Percentiles rank a stretch among this genome's conserved stretches.
phyloP scores from a whole-genome alignment of 2,888 invertebrate species.

The Falcaria lacertinaria region DNA sequence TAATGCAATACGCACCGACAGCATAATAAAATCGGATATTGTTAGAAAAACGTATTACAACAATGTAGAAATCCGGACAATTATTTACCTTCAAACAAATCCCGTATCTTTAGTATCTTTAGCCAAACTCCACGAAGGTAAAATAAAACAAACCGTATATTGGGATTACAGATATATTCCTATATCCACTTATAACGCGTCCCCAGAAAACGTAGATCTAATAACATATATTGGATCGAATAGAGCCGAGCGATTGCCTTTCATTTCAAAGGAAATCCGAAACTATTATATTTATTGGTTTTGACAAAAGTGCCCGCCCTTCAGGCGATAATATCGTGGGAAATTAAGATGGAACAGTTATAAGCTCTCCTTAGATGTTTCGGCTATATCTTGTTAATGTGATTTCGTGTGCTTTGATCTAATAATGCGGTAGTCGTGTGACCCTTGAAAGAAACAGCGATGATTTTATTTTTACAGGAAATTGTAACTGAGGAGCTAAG shows the following conservation, averaged over 20 bases:
- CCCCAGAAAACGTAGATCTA: slow-evolving; percentile 30
- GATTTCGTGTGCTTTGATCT: too few relatives aligned
- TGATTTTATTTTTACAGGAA: too few relatives aligned
- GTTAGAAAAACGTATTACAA: too few relatives aligned
- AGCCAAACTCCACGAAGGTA: not conserved
- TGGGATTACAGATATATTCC: not conserved
- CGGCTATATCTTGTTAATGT: too few relatives aligned
- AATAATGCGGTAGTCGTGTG: too few relatives aligned
- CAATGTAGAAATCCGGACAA: not conserved
- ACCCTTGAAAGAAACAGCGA: too few relatives aligned
- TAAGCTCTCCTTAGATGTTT: not conserved
- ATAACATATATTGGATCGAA: slow-evolving; percentile 45
- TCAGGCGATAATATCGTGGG: slow-evolving; percentile 42
- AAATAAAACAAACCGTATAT: not conserved
- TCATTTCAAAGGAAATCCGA: slow-evolving; percentile 52
- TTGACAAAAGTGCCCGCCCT: slow-evolving; percentile 60
- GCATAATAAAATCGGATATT: too few relatives aligned
- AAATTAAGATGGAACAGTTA: slow-evolving; percentile 41
- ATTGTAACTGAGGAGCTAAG: too few relatives aligned
- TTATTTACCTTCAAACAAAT: not conserved
- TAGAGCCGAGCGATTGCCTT: slow-evolving; percentile 48
- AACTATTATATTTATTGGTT: slow-evolving; percentile 67
- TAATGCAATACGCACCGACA: too few relatives aligned
- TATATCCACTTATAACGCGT: slow-evolving; percentile 13
- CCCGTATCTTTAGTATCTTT: not conserved